Percentiles rank a stretch among this genome's conserved stretches.
Conservation (phyloP, 2,888 invertebrate genomes). For the Dicyrtoma fusca region DNA sequence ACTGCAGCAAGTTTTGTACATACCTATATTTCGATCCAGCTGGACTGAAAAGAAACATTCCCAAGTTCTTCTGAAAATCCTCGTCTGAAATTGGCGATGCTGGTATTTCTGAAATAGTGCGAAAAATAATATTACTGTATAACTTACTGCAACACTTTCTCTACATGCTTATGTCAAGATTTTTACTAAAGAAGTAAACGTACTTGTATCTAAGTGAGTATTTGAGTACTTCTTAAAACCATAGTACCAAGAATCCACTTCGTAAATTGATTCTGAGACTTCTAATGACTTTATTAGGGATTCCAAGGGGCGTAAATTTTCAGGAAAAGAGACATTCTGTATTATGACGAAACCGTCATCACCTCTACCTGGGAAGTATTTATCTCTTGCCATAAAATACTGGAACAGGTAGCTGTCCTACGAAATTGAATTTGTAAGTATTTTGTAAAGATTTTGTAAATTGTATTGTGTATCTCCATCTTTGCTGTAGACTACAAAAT, state of each 20-base stretch:
- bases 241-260: slow-evolving; percentile 52
- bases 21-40: slow-evolving; percentile 68
- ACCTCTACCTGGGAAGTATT: slow-evolving; percentile 59
- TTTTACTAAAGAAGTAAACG: slow-evolving; percentile 4
- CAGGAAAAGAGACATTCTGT: slow-evolving; percentile 39
- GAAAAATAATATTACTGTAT: too few relatives aligned
- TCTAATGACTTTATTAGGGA: slow-evolving; percentile 41
- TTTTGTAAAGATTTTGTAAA: background rate
- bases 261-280: slow-evolving; percentile 39
- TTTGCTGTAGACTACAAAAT: background rate
- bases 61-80: slow-evolving; percentile 68
- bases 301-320: slow-evolving; percentile 46
- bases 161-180: background rate
- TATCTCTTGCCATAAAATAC: slow-evolving; percentile 57
- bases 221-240: slow-evolving; percentile 50
- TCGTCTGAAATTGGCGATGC: slow-evolving; percentile 61
- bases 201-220: slow-evolving; percentile 46
- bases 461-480: background rate
- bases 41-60: slow-evolving; percentile 72
- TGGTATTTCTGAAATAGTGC: slow-evolving; percentile 55
- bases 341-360: slow-evolving; percentile 51
- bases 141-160: background rate
- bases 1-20: too few relatives aligned
- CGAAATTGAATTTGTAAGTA: background rate
- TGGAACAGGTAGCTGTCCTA: slow-evolving; percentile 59